These are phyloP conservation scores for Eupithecia vulgata DNA, from an alignment of 2,888 invertebrate genomes.

Conservation along the genomic window DNA sequence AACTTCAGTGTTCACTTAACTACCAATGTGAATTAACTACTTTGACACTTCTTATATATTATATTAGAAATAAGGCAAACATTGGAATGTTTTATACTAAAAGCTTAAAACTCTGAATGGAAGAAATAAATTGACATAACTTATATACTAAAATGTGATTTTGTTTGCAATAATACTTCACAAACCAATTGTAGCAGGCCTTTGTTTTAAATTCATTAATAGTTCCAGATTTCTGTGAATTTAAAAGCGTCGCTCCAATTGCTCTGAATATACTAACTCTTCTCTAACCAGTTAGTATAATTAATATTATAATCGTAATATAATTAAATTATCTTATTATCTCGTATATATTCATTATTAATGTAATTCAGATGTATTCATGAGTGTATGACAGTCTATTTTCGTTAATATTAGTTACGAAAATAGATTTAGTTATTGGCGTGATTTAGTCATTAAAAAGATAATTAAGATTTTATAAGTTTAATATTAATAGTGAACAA, in stretches of 20 bases:
- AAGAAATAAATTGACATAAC: conserved; percentile 26
- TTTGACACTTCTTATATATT: conserved; percentile 58
- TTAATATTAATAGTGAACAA: too few species aligned
- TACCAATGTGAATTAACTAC: conserved; percentile 53
- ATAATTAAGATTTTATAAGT: too few species aligned
- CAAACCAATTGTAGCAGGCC: background rate
- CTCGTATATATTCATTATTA: too few species aligned
- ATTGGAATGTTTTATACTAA: conserved; percentile 49
- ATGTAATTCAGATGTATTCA: too few species aligned
- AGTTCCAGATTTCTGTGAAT: background rate
- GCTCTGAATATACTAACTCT: too few species aligned
- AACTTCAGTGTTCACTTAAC: conserved; percentile 16
- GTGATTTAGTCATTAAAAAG: too few species aligned
- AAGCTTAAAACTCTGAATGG: conserved; percentile 25
- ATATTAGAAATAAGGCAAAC: conserved; percentile 54
- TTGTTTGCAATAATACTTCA: background rate
- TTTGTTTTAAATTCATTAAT: background rate
- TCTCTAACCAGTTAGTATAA: too few species aligned
- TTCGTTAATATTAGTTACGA: too few species aligned
- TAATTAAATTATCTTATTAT: too few species aligned
- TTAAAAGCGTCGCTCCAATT: background rate
- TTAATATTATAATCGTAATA: too few species aligned
- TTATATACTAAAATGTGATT: conserved; percentile 5
- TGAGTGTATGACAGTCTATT: too few species aligned
- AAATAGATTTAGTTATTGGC: too few species aligned